Evolutionary conservation across 2,888 invertebrate species (phyloP).

Genomic region (Papilio demoleus): DNA sequence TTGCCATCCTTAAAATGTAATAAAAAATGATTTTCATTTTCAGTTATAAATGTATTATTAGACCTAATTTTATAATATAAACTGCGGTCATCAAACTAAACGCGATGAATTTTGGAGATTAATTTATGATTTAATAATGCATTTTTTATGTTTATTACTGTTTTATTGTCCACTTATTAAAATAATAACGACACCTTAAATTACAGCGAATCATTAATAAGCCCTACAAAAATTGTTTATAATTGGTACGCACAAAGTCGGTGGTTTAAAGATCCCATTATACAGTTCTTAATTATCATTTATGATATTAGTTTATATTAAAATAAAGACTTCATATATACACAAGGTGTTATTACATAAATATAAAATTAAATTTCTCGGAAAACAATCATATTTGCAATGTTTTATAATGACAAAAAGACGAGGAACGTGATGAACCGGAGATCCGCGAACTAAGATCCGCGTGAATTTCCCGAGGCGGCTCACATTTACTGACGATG

Average conservation of each 20-base stretch:
- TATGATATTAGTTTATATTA: no score
- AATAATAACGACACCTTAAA: conserved; percentile 1
- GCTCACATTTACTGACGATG: conserved; percentile 34
- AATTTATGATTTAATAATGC: background rate
- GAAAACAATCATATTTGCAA: conserved; percentile 44
- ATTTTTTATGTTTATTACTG: background rate
- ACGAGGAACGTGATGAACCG: conserved; percentile 49
- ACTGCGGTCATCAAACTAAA: background rate
- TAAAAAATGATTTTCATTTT: background rate
- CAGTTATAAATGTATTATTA: background rate
- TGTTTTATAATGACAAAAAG: conserved; percentile 36
- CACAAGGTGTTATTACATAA: background rate
- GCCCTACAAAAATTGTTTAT: no score
- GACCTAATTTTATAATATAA: background rate
- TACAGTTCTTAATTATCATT: no score
- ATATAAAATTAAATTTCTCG: conserved; percentile 20
- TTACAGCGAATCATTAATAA: background rate
- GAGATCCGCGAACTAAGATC: conserved; percentile 55
- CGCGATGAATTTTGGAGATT: background rate
- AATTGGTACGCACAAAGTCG: no score
- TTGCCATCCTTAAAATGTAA: no score
- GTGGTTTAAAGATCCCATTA: no score
- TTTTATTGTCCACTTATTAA: background rate
- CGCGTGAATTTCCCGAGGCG: conserved; percentile 48
- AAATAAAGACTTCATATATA: background rate